Conservation (phyloP, 2,888 invertebrate species). For the Coronaproctus castanopsis region DNA sequence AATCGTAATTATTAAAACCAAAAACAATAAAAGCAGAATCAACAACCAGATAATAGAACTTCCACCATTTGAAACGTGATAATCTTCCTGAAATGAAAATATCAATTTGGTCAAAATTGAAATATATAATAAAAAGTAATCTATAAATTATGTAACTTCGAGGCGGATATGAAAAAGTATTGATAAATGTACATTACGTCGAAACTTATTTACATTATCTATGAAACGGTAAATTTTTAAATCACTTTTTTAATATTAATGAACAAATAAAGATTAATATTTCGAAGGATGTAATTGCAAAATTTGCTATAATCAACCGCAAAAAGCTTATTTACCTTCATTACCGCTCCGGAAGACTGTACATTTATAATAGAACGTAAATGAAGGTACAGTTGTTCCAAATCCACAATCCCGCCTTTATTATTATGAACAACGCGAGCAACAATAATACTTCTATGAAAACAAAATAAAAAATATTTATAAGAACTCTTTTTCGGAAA, state of each 20-base stretch:
- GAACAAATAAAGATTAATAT: no score
- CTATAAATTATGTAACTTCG: no score
- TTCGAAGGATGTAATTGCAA: no score
- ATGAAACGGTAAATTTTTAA: no score
- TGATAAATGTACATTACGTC: no score
- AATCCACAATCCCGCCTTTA: constrained; percentile 43
- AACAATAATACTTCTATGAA: constrained; percentile 45
- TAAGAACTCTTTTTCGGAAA: neutral
- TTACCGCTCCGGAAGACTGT: no score
- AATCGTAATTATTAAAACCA: constrained; percentile 45
- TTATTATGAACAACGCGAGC: constrained; percentile 43
- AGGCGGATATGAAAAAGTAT: no score
- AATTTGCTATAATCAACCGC: no score
- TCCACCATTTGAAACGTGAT: constrained; percentile 33
- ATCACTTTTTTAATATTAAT: no score
- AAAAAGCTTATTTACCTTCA: no score
- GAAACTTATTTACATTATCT: no score
- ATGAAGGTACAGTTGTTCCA: neutral
- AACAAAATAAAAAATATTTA: constrained; percentile 7
- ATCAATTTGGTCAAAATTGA: neutral
- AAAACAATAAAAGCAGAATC: constrained; percentile 49
- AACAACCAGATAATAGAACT: constrained; percentile 29
- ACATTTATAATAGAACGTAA: neutral
- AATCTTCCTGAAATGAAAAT: constrained; percentile 45
- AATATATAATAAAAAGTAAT: neutral